Evolutionary conservation across 1,140 invertebrate species (phyloP).

Genomic region (Glossosoma conforme): DNA sequence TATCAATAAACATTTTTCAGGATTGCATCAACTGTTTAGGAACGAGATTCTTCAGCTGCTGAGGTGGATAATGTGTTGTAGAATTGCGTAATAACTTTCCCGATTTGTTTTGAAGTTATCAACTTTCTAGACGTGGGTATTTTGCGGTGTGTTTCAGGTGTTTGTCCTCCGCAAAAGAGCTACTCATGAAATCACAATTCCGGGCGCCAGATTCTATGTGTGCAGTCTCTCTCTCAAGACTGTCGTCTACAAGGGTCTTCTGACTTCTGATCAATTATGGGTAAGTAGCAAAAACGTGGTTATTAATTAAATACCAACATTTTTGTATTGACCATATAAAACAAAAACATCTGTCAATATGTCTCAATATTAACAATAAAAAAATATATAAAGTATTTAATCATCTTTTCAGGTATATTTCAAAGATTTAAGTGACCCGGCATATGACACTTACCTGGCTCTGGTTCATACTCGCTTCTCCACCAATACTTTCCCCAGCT

Average conservation of each 20-base stretch:
- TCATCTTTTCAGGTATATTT: constrained; percentile 50
- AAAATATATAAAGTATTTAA: background rate
- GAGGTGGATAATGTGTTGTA: too few species aligned
- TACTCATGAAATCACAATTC: constrained; percentile 79
- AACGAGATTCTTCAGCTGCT: too few species aligned
- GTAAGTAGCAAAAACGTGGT: constrained; percentile 37
- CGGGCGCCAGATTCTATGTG: constrained; percentile 89
- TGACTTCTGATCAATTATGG: constrained; percentile 95
- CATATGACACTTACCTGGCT: constrained; percentile 91
- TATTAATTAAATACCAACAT: too few species aligned
- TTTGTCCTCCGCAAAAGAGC: constrained; percentile 91
- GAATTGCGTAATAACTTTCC: too few species aligned
- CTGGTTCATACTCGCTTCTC: constrained; percentile 96
- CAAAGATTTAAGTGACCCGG: constrained; percentile 63
- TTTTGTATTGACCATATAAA: too few species aligned
- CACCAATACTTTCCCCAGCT: constrained; percentile 98
- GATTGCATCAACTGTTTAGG: too few species aligned
- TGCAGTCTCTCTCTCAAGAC: constrained; percentile 88
- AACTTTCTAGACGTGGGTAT: constrained; percentile 22
- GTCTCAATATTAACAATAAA: background rate
- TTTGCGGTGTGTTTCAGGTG: constrained; percentile 56
- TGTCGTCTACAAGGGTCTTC: constrained; percentile 96
- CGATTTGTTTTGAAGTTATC: too few species aligned
- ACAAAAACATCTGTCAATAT: constrained; percentile 1
- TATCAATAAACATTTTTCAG: background rate